Conservation (phyloP, 2,113 vertebrate species). For the Notiomystis cincta region DNA sequence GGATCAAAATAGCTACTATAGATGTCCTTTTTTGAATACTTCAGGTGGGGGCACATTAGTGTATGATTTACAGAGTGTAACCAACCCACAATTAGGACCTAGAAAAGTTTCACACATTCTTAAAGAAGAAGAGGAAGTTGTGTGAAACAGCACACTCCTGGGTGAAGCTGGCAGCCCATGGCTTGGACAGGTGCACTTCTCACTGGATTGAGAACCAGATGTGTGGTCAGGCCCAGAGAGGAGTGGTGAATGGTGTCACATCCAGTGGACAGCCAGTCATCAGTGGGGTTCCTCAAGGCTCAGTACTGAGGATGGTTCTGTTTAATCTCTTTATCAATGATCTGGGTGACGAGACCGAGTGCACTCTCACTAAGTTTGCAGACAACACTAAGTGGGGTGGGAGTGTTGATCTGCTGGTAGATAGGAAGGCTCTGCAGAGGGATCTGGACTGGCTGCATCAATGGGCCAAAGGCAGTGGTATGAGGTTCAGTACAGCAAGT, state of each 20-base stretch:
- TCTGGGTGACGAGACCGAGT: fast-evolving
- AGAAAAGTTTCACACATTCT: background rate
- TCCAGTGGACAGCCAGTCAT: too few species aligned
- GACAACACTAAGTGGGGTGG: background rate
- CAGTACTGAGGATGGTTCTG: background rate
- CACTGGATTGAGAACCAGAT: background rate
- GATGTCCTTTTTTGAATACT: background rate
- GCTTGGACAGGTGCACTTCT: background rate
- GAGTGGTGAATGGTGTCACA: background rate
- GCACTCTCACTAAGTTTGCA: background rate
- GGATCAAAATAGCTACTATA: background rate
- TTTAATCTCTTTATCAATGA: background rate
- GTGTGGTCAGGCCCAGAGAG: background rate
- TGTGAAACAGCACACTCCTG: background rate
- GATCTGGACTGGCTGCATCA: background rate
- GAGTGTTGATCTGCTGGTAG: background rate
- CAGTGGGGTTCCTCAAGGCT: background rate
- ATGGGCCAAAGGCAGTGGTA: background rate
- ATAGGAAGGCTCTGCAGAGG: background rate
- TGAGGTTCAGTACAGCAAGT: background rate
- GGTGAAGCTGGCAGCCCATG: background rate
- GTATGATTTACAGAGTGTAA: background rate
- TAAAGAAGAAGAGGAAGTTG: background rate
- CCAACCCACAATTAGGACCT: background rate
- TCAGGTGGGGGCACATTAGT: background rate